These are phyloP conservation scores for Mungos mungo DNA, from an alignment of 2,113 vertebrate genomes.

Conservation along the genomic window DNA sequence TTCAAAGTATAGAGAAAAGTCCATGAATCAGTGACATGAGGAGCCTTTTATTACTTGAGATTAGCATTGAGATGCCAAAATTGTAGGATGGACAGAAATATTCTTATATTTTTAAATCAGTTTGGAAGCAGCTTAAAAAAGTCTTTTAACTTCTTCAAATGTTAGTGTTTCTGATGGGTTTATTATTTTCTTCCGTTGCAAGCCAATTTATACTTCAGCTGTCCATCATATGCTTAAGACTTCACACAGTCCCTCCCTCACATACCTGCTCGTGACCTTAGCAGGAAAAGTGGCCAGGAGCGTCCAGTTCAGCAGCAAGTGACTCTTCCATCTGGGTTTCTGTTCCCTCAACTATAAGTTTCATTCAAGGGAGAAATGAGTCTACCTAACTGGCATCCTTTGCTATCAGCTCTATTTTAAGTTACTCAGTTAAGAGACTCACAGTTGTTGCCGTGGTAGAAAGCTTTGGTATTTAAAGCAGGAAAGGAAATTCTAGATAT, in stretches of 20 bases:
- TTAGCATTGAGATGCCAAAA: neutral
- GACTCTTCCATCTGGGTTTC: neutral
- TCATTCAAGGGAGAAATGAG: neutral
- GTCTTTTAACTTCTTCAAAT: neutral
- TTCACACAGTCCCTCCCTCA: neutral
- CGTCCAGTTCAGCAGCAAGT: neutral
- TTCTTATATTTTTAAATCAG: neutral
- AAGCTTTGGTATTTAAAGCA: neutral
- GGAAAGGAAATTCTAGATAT: neutral
- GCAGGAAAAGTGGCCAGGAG: neutral
- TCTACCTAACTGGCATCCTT: neutral
- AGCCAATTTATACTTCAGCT: neutral
- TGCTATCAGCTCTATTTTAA: constrained; percentile 33
- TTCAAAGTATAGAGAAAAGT: neutral
- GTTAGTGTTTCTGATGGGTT: neutral
- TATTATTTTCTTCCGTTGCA: neutral
- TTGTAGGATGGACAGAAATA: neutral
- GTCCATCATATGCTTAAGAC: neutral
- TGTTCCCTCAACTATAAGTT: neutral
- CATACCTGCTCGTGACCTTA: neutral
- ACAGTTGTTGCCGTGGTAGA: neutral
- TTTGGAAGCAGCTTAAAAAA: neutral
- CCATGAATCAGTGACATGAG: neutral
- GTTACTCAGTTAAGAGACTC: neutral
- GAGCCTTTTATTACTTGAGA: neutral